phyloP scores from a whole-genome alignment of 2,797 vertebrate genomes.

The Takifugu rubripes region DNA sequence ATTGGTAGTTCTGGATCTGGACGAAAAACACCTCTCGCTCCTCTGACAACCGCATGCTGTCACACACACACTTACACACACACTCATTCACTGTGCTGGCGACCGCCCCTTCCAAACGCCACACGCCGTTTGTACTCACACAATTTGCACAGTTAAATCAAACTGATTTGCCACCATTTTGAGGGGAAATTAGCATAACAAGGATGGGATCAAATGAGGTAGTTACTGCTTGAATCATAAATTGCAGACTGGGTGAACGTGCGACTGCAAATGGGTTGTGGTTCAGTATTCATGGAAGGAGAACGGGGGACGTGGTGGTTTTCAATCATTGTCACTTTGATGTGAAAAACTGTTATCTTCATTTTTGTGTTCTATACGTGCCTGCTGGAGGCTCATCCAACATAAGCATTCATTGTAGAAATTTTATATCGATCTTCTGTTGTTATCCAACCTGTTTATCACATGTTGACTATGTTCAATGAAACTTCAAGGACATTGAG shows the following conservation, averaged over 20 bases:
- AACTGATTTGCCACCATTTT: slow-evolving; percentile 76
- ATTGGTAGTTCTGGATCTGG: slow-evolving; percentile 67
- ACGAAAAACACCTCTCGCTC: slow-evolving; percentile 66
- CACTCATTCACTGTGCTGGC: slow-evolving; percentile 38
- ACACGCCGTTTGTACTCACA: slow-evolving; percentile 47
- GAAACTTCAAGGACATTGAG: no score
- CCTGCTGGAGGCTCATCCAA: slow-evolving; percentile 20
- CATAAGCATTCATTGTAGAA: slow-evolving; percentile 4
- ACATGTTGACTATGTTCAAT: no score
- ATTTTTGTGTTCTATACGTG: slow-evolving; percentile 41
- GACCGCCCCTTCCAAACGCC: slow-evolving; percentile 47
- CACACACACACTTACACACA: slow-evolving; percentile 15
- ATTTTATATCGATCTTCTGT: no score
- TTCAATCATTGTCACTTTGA: slow-evolving; percentile 47
- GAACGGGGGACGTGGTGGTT: slow-evolving; percentile 54
- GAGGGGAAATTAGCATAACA: slow-evolving; percentile 75
- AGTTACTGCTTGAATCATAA: slow-evolving; percentile 76
- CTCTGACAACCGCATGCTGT: slow-evolving; percentile 54
- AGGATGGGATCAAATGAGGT: slow-evolving; percentile 76
- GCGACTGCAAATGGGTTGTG: slow-evolving; percentile 70
- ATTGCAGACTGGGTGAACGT: slow-evolving; percentile 73
- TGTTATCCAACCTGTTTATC: no score
- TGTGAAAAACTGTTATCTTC: slow-evolving; percentile 51
- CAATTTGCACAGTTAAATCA: slow-evolving; percentile 77
- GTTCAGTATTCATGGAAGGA: slow-evolving; percentile 75